A percentile compares a stretch with the other conserved stretches of the same genome.
Evolutionary conservation across 1,140 invertebrate genomes (phyloP).

Genomic region (Drosophila simulans): DNA sequence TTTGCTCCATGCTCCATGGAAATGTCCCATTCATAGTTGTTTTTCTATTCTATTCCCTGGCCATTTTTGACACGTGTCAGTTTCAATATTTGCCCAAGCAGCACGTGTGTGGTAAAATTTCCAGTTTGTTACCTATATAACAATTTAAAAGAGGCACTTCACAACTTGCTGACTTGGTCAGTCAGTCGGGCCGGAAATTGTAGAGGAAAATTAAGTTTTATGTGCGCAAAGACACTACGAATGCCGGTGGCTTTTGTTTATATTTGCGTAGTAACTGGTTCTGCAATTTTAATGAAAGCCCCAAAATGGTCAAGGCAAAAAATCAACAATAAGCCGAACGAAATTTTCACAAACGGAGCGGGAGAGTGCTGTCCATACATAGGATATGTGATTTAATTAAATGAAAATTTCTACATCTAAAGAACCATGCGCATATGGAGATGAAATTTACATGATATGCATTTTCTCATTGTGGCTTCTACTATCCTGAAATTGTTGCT

Average conservation of each 20-base stretch:
- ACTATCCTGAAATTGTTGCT: neutral
- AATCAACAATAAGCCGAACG: conserved; percentile 26
- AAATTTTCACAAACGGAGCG: neutral
- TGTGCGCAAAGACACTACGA: conserved; percentile 9
- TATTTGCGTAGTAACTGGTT: conserved; percentile 33
- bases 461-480: conserved; percentile 3
- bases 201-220: conserved; percentile 21
- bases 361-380: neutral
- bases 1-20: neutral
- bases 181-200: conserved; percentile 40
- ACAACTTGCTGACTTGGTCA: conserved; percentile 42
- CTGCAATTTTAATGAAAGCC: conserved; percentile 61
- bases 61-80: conserved; percentile 47
- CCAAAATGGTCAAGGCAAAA: conserved; percentile 44
- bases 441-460: conserved; percentile 1
- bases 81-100: conserved; percentile 44
- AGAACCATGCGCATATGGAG: conserved; percentile 4
- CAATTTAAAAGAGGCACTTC: conserved; percentile 17
- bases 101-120: conserved; percentile 1
- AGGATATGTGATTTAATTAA: conserved; percentile 59
- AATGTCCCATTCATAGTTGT: conserved; percentile 1
- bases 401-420: conserved; percentile 31
- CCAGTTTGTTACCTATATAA: conserved; percentile 20
- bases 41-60: neutral
- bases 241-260: conserved; percentile 9